Conservation (phyloP, 2,888 invertebrate genomes). For the Baccha elongata region DNA sequence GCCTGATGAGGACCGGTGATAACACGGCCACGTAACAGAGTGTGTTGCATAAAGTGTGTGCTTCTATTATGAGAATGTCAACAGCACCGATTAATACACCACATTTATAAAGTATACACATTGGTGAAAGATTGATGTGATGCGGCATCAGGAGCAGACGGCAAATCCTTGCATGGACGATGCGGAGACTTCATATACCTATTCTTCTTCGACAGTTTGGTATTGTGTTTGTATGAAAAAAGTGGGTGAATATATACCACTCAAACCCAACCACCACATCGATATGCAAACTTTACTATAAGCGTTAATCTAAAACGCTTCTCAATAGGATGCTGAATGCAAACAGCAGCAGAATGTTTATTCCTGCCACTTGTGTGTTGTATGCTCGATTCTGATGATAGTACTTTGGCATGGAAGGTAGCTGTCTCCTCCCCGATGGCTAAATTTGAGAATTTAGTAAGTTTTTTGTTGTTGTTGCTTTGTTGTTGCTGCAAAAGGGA, state of each 20-base stretch:
- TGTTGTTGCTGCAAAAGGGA: constrained; percentile 13
- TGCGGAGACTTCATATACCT: constrained; percentile 2
- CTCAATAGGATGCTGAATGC: constrained; percentile 61
- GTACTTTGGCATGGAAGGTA: constrained; percentile 13
- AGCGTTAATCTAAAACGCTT: constrained; percentile 70
- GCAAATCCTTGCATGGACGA: constrained; percentile 5
- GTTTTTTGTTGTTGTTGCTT: constrained; percentile 10
- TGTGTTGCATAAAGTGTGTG: constrained; percentile 44
- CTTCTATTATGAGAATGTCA: constrained; percentile 71
- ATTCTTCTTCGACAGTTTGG: background rate
- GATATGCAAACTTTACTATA: constrained; percentile 67
- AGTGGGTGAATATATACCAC: constrained; percentile 12
- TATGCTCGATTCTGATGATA: constrained; percentile 26
- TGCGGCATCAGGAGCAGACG: constrained; percentile 57
- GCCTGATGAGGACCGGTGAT: constrained; percentile 52
- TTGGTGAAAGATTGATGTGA: constrained; percentile 69
- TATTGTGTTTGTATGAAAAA: constrained; percentile 21
- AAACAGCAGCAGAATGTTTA: constrained; percentile 50
- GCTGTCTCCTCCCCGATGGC: constrained; percentile 21
- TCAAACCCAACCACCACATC: constrained; percentile 15
- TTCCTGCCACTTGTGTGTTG: constrained; percentile 57
- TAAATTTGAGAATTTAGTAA: constrained; percentile 38
- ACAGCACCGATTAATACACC: constrained; percentile 72
- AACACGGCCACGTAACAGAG: constrained; percentile 62
- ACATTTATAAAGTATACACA: constrained; percentile 37